Conservation (phyloP, 2,113 vertebrate genomes). For the Gobius niger region DNA sequence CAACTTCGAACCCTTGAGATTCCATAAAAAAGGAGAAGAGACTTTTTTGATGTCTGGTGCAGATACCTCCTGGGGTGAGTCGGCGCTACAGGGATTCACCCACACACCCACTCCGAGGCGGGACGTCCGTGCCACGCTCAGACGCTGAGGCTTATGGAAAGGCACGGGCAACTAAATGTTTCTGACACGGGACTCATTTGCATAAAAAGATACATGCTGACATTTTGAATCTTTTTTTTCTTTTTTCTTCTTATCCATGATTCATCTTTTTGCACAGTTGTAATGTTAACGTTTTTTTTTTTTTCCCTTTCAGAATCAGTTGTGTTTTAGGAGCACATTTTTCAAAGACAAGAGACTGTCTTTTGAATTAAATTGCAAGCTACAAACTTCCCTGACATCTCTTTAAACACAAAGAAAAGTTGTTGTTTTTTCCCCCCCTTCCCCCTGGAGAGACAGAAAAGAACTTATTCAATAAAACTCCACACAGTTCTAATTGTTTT, state of each 20-base stretch:
- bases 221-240: neutral
- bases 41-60: slow-evolving; percentile 48
- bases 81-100: slow-evolving; percentile 29
- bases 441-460: slow-evolving; percentile 36
- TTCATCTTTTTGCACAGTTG: neutral
- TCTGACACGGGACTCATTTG: slow-evolving; percentile 19
- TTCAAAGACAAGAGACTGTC: neutral
- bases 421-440: slow-evolving; percentile 54
- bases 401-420: slow-evolving; percentile 52
- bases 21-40: slow-evolving; percentile 27
- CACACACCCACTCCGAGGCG: slow-evolving; percentile 21
- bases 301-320: too few relatives aligned
- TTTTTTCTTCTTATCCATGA: neutral
- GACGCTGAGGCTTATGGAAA: slow-evolving; percentile 10
- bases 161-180: slow-evolving; percentile 27
- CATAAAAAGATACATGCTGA: neutral
- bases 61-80: slow-evolving; percentile 35
- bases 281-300: too few relatives aligned
- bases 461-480: slow-evolving; percentile 63
- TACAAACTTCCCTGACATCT: slow-evolving; percentile 30
- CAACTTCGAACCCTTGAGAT: slow-evolving; percentile 28
- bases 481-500: slow-evolving; percentile 65
- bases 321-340: too few relatives aligned
- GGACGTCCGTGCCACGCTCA: slow-evolving; percentile 15
- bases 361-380: slow-evolving; percentile 20